A percentile compares a stretch with the other conserved stretches of the same genome.
Evolutionary conservation across 2,888 invertebrate species (phyloP).

Genomic region (Nomada fucata): DNA sequence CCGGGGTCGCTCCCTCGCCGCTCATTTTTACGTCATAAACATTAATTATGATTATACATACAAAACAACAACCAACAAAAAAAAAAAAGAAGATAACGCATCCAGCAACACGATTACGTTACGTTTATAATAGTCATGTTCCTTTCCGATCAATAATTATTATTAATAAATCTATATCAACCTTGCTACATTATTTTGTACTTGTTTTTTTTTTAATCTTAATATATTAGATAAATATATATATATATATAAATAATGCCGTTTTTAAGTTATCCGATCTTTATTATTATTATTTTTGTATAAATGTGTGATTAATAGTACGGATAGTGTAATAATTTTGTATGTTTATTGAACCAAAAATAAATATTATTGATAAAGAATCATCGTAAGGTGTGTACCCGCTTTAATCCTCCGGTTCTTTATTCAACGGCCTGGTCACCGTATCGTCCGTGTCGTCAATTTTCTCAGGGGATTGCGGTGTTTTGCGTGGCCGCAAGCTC

Average conservation of each 20-base stretch:
- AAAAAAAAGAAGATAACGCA: conserved; percentile 71
- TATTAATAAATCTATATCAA: conserved; percentile 77
- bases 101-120: conserved; percentile 78
- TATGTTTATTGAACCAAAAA: conserved; percentile 84
- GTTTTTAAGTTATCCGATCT: conserved; percentile 79
- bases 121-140: conserved; percentile 80
- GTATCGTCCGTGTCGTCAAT: conserved; percentile 9
- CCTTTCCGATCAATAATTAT: conserved; percentile 77
- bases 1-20: conserved; percentile 75
- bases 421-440: conserved; percentile 40
- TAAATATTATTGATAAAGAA: conserved; percentile 84
- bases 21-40: conserved; percentile 80
- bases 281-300: conserved; percentile 82
- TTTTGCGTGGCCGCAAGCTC: conserved; percentile 63
- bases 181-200: conserved; percentile 82
- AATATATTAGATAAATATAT: conserved; percentile 73
- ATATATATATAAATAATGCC: conserved; percentile 77
- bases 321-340: conserved; percentile 84
- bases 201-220: conserved; percentile 78
- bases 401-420: conserved; percentile 48
- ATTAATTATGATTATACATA: conserved; percentile 80
- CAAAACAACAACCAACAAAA: conserved; percentile 56
- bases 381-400: conserved; percentile 23
- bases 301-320: conserved; percentile 84
- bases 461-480: conserved; percentile 9